Evolutionary conservation across 2,797 vertebrate species (phyloP).

Genomic region (Mormyrops attenuatus): DNA sequence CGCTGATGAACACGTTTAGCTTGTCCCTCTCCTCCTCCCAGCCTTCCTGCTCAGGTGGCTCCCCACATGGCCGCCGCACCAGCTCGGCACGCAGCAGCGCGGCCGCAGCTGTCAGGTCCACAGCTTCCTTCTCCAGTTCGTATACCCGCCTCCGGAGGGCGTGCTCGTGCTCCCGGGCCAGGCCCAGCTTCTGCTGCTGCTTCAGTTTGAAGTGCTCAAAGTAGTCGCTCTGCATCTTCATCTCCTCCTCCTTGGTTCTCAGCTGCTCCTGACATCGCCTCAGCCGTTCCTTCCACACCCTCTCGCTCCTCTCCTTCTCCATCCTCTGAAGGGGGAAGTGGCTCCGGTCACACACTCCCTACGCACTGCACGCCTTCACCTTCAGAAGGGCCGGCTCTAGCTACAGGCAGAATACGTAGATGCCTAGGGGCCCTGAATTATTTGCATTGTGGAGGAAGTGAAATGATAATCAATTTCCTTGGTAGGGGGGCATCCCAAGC

Average conservation of each 20-base stretch:
- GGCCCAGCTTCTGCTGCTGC: slow-evolving; percentile 62
- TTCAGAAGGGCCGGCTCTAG: not conserved
- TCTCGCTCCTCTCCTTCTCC: slow-evolving; percentile 59
- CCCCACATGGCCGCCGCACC: slow-evolving; percentile 32
- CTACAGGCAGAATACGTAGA: not conserved
- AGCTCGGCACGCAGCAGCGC: slow-evolving; percentile 44
- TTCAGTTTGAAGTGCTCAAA: slow-evolving; percentile 71
- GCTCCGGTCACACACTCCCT: not conserved
- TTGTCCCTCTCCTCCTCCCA: slow-evolving; percentile 38
- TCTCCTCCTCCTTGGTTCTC: slow-evolving; percentile 67
- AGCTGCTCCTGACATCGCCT: slow-evolving; percentile 65
- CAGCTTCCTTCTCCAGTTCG: slow-evolving; percentile 62
- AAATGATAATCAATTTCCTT: not conserved
- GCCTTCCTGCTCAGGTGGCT: slow-evolving; percentile 32
- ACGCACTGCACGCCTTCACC: not conserved
- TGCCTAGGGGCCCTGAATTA: not conserved
- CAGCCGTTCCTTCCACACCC: slow-evolving; percentile 58
- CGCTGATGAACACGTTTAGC: slow-evolving; percentile 51
- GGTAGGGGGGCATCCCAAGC: not conserved
- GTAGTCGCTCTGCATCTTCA: slow-evolving; percentile 67
- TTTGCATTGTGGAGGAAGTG: not conserved
- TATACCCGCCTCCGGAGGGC: slow-evolving; percentile 59
- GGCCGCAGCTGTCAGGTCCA: slow-evolving; percentile 56
- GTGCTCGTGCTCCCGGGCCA: slow-evolving; percentile 59
- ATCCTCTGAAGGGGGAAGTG: slow-evolving; percentile 46